These are phyloP conservation scores for Thryonomys swinderianus DNA, from an alignment of 2,113 vertebrate species.

Conservation along the genomic window DNA sequence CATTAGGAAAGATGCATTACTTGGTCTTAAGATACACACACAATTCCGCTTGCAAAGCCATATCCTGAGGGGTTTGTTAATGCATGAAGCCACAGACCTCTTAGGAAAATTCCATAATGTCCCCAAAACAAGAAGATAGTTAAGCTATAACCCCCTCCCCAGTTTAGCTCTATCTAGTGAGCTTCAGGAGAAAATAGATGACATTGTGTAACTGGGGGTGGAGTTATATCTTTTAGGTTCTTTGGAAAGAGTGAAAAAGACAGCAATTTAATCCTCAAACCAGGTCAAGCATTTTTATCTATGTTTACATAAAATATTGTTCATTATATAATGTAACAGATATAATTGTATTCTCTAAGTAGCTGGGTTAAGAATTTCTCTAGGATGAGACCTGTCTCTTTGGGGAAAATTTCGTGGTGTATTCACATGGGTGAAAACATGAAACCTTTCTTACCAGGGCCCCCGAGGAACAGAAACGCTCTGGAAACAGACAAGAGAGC, in stretches of 20 bases:
- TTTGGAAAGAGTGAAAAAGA: slow-evolving; percentile 20
- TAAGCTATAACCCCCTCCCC: not conserved
- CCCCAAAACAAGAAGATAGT: slow-evolving; percentile 59
- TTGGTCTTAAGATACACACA: slow-evolving; percentile 59
- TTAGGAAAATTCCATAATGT: slow-evolving; percentile 53
- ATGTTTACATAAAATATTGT: slow-evolving; percentile 53
- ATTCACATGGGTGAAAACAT: slow-evolving; percentile 11
- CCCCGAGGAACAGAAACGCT: not conserved
- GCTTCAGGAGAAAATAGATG: slow-evolving; percentile 24
- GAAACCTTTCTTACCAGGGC: not conserved
- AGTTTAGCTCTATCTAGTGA: slow-evolving; percentile 24
- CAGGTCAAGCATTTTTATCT: slow-evolving; percentile 29
- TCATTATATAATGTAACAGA: slow-evolving; percentile 35
- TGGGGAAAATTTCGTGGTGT: not conserved
- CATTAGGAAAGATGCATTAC: slow-evolving; percentile 71
- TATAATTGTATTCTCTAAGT: slow-evolving; percentile 24
- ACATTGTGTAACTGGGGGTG: not conserved
- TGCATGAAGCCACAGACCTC: slow-evolving; percentile 64
- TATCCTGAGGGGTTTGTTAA: slow-evolving; percentile 74
- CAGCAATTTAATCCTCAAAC: slow-evolving; percentile 41
- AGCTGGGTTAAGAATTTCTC: slow-evolving; percentile 31
- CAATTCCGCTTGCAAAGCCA: slow-evolving; percentile 66
- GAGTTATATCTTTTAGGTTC: slow-evolving; percentile 28
- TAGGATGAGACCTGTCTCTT: not conserved
- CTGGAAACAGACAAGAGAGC: not conserved